phyloP scores from a whole-genome alignment of 2,113 vertebrate genomes.

The Guaruba guarouba region DNA sequence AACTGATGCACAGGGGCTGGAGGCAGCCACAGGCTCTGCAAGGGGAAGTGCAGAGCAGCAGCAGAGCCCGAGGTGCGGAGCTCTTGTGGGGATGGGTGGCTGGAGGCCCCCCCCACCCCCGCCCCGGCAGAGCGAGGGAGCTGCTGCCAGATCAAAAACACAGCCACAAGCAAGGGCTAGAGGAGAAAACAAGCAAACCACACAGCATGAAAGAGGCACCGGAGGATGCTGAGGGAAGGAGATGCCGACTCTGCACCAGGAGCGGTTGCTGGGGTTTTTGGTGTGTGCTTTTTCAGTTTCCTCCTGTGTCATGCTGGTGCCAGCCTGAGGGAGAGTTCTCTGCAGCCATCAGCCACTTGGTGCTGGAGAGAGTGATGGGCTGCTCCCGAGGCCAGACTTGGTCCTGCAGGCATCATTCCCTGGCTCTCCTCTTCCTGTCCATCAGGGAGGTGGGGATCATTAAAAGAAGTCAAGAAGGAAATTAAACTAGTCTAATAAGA shows the following conservation, averaged over 20 bases:
- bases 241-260: background rate
- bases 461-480: constrained; percentile 52
- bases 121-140: accelerated
- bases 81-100: background rate
- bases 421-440: background rate
- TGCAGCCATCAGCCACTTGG: accelerated
- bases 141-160: constrained; percentile 46
- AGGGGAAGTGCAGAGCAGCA: background rate
- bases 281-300: background rate
- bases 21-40: accelerated
- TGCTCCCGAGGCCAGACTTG: background rate
- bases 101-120: background rate
- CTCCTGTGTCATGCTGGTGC: background rate
- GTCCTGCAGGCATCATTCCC: background rate
- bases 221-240: background rate
- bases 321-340: background rate
- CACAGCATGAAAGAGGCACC: background rate
- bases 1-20: background rate
- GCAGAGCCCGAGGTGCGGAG: background rate
- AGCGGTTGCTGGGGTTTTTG: background rate
- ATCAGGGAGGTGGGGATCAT: background rate
- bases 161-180: constrained; percentile 48
- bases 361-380: background rate
- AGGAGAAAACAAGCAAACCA: constrained; percentile 44
- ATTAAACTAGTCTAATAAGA: constrained; percentile 39